A percentile compares a stretch with the other conserved stretches of the same genome.
phyloP scores from a whole-genome alignment of 2,113 vertebrate genomes.

The Daboia siamensis region DNA sequence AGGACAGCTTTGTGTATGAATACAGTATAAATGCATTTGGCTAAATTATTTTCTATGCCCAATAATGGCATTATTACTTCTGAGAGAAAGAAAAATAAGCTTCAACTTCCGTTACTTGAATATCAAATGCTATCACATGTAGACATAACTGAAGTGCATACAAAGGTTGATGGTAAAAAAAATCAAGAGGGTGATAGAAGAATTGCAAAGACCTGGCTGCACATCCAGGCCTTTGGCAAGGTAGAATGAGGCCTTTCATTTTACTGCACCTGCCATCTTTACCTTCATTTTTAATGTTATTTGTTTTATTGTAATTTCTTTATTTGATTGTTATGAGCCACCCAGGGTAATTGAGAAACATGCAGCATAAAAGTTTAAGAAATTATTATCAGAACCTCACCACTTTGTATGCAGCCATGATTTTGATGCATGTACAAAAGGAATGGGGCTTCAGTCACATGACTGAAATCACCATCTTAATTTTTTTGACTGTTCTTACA shows the following conservation, averaged over 20 bases:
- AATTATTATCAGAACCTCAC: not conserved
- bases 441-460: not conserved
- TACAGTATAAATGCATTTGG: not conserved
- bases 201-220: not conserved
- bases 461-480: not conserved
- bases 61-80: not conserved
- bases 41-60: not conserved
- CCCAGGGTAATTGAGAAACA: not conserved
- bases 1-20: not conserved
- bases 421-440: not conserved
- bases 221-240: not conserved
- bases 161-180: not conserved
- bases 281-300: not conserved
- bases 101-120: not conserved
- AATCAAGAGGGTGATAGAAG: not conserved
- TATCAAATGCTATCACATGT: not conserved
- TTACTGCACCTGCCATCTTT: not conserved
- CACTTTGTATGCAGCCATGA: not conserved
- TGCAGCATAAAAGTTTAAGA: not conserved
- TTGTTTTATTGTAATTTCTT: not conserved
- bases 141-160: not conserved
- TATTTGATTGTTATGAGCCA: not conserved
- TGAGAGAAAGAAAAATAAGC: not conserved
- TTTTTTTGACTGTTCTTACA: not conserved
- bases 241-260: not conserved